Conservation (phyloP, 2,888 invertebrate genomes). For the Polydrusus tereticollis region DNA sequence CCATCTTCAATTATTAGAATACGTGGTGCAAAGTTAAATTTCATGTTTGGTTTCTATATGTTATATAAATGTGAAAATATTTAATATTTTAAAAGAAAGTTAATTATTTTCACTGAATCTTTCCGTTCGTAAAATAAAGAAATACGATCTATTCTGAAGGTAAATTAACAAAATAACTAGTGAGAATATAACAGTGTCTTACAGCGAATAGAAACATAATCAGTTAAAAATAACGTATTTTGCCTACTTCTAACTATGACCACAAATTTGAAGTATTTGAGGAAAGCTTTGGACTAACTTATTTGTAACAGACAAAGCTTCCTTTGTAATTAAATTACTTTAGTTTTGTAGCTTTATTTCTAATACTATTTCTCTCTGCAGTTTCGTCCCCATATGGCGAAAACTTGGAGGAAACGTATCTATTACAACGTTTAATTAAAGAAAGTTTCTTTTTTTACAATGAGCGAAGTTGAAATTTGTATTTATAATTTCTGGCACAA, state of each 20-base stretch:
- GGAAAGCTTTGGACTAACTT: not conserved
- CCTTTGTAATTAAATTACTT: conserved; percentile 20
- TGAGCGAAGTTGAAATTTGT: not conserved
- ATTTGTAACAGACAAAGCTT: conserved; percentile 5
- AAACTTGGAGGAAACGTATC: conserved; percentile 10
- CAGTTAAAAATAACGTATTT: not conserved
- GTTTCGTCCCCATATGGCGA: conserved; percentile 9
- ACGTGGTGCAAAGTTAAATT: not conserved
- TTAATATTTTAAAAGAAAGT: not conserved
- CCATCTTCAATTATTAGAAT: not conserved
- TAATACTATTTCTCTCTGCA: conserved; percentile 9
- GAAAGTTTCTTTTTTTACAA: not conserved
- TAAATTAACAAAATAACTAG: too few species aligned
- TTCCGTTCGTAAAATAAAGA: too few species aligned
- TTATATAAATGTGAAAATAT: not conserved
- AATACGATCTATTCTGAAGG: too few species aligned
- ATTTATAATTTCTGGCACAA: too few species aligned
- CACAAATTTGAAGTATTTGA: not conserved
- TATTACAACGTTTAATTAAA: conserved; percentile 14
- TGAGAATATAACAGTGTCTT: too few species aligned
- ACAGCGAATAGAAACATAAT: too few species aligned
- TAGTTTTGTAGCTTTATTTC: conserved; percentile 6
- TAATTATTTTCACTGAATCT: too few species aligned
- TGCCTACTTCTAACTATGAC: not conserved
- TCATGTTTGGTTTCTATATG: not conserved